A percentile compares a stretch with the other conserved stretches of the same genome.
phyloP scores from a whole-genome alignment of 1,140 invertebrate species.

The Cylas formicarius region DNA sequence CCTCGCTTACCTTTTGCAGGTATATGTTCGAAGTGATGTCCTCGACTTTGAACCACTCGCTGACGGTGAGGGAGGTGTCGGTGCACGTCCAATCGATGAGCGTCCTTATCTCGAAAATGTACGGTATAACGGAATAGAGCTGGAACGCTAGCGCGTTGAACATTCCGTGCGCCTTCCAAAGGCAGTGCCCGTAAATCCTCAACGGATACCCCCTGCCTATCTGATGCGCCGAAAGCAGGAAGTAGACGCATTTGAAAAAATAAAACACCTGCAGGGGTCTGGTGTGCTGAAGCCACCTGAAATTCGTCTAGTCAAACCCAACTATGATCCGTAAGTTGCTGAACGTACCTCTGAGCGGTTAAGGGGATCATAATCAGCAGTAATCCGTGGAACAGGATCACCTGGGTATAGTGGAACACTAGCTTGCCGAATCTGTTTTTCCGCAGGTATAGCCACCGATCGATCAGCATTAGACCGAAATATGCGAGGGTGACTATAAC shows the following conservation, averaged over 20 bases:
- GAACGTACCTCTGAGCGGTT: slow-evolving; percentile 3
- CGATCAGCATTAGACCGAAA: slow-evolving; percentile 8
- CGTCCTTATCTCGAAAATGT: slow-evolving; percentile 15
- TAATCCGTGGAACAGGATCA: slow-evolving; percentile 2
- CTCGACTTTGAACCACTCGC: slow-evolving; percentile 20
- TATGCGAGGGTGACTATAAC: slow-evolving; percentile 2
- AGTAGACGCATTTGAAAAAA: slow-evolving; percentile 15
- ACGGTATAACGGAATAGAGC: slow-evolving; percentile 8
- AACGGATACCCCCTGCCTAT: slow-evolving; percentile 18
- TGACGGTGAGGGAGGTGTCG: slow-evolving; percentile 10
- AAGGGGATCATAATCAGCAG: slow-evolving; percentile 13
- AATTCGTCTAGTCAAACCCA: too few species aligned
- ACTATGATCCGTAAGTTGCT: too few species aligned
- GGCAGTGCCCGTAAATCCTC: slow-evolving; percentile 9
- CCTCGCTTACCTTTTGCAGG: slow-evolving; percentile 11
- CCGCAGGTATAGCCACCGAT: slow-evolving; percentile 10
- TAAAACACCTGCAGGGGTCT: slow-evolving; percentile 11
- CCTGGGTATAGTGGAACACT: slow-evolving; percentile 14
- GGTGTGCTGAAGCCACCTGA: slow-evolving; percentile 1
- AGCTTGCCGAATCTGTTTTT: slow-evolving; percentile 11
- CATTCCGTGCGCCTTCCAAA: slow-evolving; percentile 3
- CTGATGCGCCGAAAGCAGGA: slow-evolving; percentile 19
- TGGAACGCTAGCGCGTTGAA: slow-evolving; percentile 14
- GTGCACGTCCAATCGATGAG: slow-evolving; percentile 18
- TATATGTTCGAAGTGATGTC: slow-evolving; percentile 14